Conservation (phyloP, 2,113 vertebrate species). For the Urocitellus parryii region DNA sequence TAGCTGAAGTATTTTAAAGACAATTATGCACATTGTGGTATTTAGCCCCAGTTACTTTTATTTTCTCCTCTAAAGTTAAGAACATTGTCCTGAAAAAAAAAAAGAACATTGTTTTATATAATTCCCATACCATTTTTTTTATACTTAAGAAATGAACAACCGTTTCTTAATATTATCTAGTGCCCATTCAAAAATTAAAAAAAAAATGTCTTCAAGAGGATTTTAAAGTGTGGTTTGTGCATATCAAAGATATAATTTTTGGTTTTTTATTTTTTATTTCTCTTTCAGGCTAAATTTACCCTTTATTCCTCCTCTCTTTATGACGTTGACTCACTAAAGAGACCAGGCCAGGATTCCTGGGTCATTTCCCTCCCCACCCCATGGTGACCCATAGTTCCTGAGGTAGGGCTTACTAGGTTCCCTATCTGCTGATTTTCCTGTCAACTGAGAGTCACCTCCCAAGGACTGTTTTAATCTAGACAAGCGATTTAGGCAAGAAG, state of each 20-base stretch:
- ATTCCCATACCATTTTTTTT: neutral
- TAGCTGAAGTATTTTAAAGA: neutral
- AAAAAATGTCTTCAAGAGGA: neutral
- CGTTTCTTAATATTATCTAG: too few relatives aligned
- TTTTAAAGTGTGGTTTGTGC: neutral
- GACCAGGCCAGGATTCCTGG: neutral
- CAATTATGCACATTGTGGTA: neutral
- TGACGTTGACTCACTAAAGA: neutral
- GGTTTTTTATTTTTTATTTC: neutral
- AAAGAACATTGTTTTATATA: neutral
- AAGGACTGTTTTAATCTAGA: too few relatives aligned
- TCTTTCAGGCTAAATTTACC: neutral
- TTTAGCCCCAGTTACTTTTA: neutral
- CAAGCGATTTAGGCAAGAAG: neutral
- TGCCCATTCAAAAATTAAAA: neutral
- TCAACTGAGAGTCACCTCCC: neutral
- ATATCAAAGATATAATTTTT: neutral
- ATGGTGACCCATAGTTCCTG: neutral
- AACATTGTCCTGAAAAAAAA: neutral
- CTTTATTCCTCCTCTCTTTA: neutral
- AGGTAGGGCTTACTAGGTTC: neutral
- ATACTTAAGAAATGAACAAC: neutral
- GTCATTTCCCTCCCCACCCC: accelerated
- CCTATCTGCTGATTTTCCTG: neutral
- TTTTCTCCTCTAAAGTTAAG: neutral